Evolutionary conservation across 2,888 invertebrate species (phyloP).

Genomic region (Eristalinus sepulchralis): DNA sequence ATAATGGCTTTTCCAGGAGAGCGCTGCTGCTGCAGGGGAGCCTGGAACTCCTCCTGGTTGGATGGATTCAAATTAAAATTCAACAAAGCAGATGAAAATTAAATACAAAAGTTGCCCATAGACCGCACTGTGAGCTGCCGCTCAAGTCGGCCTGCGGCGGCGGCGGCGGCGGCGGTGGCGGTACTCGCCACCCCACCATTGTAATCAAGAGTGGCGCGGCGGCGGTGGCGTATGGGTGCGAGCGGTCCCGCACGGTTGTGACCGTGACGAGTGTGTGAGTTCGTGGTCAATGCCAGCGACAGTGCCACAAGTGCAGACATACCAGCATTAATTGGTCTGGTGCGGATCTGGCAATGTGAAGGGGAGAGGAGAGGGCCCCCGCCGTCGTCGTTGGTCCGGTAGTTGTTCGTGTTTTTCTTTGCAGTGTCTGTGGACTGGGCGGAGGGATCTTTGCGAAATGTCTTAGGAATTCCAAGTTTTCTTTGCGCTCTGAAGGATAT

Average conservation of each 20-base stretch:
- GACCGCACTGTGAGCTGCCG: conserved; percentile 18
- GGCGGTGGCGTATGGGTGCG: background rate
- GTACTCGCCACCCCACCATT: conserved; percentile 36
- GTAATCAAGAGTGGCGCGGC: conserved; percentile 64
- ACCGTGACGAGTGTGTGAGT: conserved; percentile 39
- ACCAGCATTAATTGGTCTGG: conserved; percentile 64
- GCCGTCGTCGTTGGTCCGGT: conserved; percentile 25
- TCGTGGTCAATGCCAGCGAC: conserved; percentile 33
- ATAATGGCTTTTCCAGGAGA: conserved; percentile 57
- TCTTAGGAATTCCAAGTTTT: conserved; percentile 26
- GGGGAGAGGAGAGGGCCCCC: background rate
- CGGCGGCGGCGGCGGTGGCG: conserved; percentile 20
- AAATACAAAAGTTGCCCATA: conserved; percentile 69
- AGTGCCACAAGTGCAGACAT: conserved; percentile 28
- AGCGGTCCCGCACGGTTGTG: conserved; percentile 2
- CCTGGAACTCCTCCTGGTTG: conserved; percentile 45
- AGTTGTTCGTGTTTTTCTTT: conserved; percentile 34
- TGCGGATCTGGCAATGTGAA: background rate
- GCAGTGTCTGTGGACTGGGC: background rate
- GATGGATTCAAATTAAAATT: conserved; percentile 70
- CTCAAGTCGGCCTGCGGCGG: conserved; percentile 23
- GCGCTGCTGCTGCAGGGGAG: conserved; percentile 4
- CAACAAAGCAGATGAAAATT: conserved; percentile 70
- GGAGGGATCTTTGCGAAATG: conserved; percentile 6
- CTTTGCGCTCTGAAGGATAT: conserved; percentile 33